These are phyloP conservation scores for Acronicta aceris DNA, from an alignment of 2,888 invertebrate genomes.

Conservation along the genomic window DNA sequence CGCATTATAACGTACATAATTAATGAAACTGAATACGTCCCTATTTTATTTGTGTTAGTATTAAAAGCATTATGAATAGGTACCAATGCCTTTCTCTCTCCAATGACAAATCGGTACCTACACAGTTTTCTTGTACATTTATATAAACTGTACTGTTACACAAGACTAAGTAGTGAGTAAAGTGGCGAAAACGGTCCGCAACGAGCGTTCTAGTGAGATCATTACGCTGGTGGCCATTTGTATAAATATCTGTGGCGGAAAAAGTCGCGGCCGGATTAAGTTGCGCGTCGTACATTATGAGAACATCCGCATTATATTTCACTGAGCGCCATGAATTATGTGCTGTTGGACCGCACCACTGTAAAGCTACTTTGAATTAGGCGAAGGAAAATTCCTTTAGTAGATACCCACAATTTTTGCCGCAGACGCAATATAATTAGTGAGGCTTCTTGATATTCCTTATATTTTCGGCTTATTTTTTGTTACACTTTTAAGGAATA, in stretches of 20 bases:
- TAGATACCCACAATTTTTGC: constrained; percentile 53
- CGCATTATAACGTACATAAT: neutral
- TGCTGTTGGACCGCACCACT: constrained; percentile 72
- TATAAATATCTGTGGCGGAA: constrained; percentile 78
- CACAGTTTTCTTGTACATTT: constrained; percentile 33
- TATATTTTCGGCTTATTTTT: constrained; percentile 37
- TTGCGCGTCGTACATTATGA: constrained; percentile 85
- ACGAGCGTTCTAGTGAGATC: constrained; percentile 66
- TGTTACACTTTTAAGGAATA: constrained; percentile 7
- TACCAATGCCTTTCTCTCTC: neutral
- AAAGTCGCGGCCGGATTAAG: constrained; percentile 82
- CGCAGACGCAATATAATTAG: constrained; percentile 47
- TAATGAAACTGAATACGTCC: neutral
- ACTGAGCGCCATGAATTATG: constrained; percentile 83
- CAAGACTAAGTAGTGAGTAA: constrained; percentile 47
- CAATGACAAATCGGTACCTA: constrained; percentile 34
- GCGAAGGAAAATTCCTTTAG: constrained; percentile 71
- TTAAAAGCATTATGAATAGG: neutral
- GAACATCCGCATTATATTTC: constrained; percentile 86
- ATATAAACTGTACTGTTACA: constrained; percentile 44
- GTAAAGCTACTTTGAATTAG: constrained; percentile 79
- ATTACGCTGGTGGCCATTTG: constrained; percentile 68
- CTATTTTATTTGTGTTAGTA: too few relatives aligned
- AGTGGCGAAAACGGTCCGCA: constrained; percentile 58
- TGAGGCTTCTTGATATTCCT: constrained; percentile 35